These are phyloP conservation scores for Drosophila elegans DNA, from an alignment of 1,140 invertebrate genomes.

Conservation along the genomic window DNA sequence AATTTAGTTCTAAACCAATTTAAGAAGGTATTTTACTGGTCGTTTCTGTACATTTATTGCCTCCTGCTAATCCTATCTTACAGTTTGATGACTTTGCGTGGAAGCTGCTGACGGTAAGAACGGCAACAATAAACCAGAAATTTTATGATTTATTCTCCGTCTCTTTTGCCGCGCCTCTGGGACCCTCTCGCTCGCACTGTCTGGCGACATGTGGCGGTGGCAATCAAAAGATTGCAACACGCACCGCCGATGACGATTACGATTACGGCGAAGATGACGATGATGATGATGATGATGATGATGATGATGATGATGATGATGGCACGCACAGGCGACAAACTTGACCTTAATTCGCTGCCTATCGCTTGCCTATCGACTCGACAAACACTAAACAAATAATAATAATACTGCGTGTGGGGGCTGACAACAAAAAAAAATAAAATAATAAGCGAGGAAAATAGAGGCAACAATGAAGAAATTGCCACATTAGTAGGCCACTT, in stretches of 20 bases:
- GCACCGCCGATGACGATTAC: slow-evolving; percentile 29
- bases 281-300: slow-evolving; percentile 17
- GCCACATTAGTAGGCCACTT: slow-evolving; percentile 57
- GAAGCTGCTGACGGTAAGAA: slow-evolving; percentile 17
- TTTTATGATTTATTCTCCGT: slow-evolving; percentile 46
- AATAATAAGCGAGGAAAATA: slow-evolving; percentile 11
- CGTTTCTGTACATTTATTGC: background rate
- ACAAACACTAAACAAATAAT: slow-evolving; percentile 32
- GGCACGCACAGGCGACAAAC: slow-evolving; percentile 58
- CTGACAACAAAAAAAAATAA: slow-evolving; percentile 28
- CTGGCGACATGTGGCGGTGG: slow-evolving; percentile 54
- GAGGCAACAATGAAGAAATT: slow-evolving; percentile 33
- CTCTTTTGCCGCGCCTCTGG: background rate
- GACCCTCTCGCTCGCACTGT: background rate
- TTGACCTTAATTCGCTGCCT: slow-evolving; percentile 59
- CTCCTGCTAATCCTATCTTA: slow-evolving; percentile 6
- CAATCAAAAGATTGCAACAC: slow-evolving; percentile 53
- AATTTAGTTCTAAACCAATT: background rate
- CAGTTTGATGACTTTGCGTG: slow-evolving; percentile 27
- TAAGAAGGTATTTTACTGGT: background rate
- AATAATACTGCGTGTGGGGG: slow-evolving; percentile 45
- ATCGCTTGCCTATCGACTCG: slow-evolving; percentile 38
- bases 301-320: slow-evolving; percentile 34
- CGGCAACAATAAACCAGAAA: slow-evolving; percentile 35
- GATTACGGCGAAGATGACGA: slow-evolving; percentile 8